Conservation (phyloP, 2,888 invertebrate species). For the Ryuthela nishihirai region DNA sequence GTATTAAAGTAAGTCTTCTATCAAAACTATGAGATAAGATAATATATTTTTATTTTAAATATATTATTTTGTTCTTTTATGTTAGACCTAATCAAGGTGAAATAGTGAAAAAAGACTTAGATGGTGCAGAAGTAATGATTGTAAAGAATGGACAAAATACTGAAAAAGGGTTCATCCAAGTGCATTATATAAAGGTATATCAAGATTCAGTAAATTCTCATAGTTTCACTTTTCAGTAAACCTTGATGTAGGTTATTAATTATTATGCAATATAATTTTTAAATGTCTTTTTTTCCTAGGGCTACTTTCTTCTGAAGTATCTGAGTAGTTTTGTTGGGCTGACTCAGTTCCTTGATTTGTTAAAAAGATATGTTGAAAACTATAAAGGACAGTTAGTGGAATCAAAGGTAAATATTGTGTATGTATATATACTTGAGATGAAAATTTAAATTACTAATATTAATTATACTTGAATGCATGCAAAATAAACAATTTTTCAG, state of each 20-base stretch:
- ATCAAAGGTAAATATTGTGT: conserved; percentile 46
- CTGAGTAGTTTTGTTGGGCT: conserved; percentile 47
- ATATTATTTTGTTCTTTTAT: conserved; percentile 9
- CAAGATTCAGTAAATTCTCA: neutral
- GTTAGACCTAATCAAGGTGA: conserved; percentile 44
- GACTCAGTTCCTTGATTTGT: conserved; percentile 45
- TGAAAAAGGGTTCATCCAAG: conserved; percentile 51
- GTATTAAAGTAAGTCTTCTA: neutral
- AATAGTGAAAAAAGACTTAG: conserved; percentile 5
- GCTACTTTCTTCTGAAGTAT: conserved; percentile 51
- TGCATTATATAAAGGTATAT: conserved; percentile 53
- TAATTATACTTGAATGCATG: too few species aligned
- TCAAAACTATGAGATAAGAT: neutral
- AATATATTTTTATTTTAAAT: neutral
- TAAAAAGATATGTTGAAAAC: conserved; percentile 45
- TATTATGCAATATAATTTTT: neutral
- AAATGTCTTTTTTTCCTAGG: conserved; percentile 44
- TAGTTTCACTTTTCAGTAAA: neutral
- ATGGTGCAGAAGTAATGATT: conserved; percentile 32
- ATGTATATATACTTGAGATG: too few species aligned
- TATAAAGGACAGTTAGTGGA: conserved; percentile 49
- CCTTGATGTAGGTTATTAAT: neutral
- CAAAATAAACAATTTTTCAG: too few species aligned
- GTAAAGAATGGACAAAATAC: conserved; percentile 52
- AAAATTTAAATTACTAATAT: too few species aligned